These are phyloP conservation scores for Apis cerana DNA, from an alignment of 1,140 invertebrate genomes.

Conservation along the genomic window DNA sequence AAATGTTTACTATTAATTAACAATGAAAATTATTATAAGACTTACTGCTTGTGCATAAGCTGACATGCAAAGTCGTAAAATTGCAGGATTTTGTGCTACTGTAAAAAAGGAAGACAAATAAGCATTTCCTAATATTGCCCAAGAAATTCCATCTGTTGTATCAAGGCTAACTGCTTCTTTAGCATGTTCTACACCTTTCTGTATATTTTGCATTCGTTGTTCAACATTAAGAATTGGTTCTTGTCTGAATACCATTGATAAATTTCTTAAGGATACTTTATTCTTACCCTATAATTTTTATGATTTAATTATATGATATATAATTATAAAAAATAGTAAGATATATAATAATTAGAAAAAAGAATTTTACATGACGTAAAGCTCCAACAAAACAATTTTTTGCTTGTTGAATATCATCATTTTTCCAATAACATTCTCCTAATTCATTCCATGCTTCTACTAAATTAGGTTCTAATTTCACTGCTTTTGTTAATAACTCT, in stretches of 20 bases:
- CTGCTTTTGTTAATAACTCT: conserved; percentile 89
- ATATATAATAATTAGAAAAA: conserved; percentile 13
- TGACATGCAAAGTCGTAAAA: conserved; percentile 88
- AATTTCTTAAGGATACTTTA: conserved; percentile 89
- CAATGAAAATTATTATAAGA: conserved; percentile 35
- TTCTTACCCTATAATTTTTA: conserved; percentile 84
- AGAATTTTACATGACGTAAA: conserved; percentile 87
- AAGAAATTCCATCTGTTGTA: conserved; percentile 91
- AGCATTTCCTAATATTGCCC: conserved; percentile 93
- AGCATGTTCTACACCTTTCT: conserved; percentile 89
- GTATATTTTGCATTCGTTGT: conserved; percentile 85
- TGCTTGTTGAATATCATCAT: conserved; percentile 89
- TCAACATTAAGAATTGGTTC: conserved; percentile 81
- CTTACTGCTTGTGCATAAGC: conserved; percentile 91
- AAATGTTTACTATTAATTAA: not conserved
- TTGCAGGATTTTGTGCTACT: conserved; percentile 87
- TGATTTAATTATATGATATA: not conserved
- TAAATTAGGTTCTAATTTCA: conserved; percentile 91
- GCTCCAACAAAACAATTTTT: conserved; percentile 93
- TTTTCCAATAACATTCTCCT: conserved; percentile 95
- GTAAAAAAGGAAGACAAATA: conserved; percentile 92
- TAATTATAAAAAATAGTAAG: not conserved
- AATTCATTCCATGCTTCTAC: conserved; percentile 94
- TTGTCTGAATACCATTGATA: conserved; percentile 92
- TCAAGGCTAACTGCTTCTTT: conserved; percentile 92